phyloP scores from a whole-genome alignment of 2,888 invertebrate species.

The Julus scanicus region DNA sequence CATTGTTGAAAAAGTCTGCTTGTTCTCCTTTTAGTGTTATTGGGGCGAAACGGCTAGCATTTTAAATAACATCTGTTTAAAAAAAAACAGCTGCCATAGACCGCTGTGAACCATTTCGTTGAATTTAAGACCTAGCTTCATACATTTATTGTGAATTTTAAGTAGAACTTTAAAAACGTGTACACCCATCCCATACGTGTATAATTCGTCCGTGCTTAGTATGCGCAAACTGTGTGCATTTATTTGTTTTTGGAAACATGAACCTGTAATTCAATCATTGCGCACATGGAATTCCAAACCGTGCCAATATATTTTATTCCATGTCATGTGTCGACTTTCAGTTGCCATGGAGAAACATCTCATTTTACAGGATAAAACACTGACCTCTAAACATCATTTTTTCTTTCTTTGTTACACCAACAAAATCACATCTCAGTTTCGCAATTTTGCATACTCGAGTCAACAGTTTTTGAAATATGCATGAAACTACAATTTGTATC shows the following conservation, averaged over 20 bases:
- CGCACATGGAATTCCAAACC: background rate
- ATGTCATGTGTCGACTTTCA: background rate
- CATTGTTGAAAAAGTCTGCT: too few relatives aligned
- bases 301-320: background rate
- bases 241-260: background rate
- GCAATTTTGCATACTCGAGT: background rate
- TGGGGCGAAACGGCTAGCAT: background rate
- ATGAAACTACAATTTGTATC: background rate
- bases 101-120: too few relatives aligned
- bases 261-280: background rate
- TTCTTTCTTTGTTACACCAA: background rate
- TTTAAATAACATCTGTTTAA: background rate
- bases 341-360: background rate
- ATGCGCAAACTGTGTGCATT: too few relatives aligned
- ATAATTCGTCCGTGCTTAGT: too few relatives aligned
- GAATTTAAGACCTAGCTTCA: too few relatives aligned
- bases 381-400: slow-evolving; percentile 7
- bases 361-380: background rate
- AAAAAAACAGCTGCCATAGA: too few relatives aligned
- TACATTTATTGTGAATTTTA: too few relatives aligned
- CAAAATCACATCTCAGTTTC: background rate
- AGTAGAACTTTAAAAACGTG: too few relatives aligned
- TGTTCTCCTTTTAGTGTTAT: too few relatives aligned
- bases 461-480: background rate
- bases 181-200: too few relatives aligned